Base-by-base conservation (phyloP, 2,113 vertebrate genomes). In the Oophaga pumilio region DNA sequence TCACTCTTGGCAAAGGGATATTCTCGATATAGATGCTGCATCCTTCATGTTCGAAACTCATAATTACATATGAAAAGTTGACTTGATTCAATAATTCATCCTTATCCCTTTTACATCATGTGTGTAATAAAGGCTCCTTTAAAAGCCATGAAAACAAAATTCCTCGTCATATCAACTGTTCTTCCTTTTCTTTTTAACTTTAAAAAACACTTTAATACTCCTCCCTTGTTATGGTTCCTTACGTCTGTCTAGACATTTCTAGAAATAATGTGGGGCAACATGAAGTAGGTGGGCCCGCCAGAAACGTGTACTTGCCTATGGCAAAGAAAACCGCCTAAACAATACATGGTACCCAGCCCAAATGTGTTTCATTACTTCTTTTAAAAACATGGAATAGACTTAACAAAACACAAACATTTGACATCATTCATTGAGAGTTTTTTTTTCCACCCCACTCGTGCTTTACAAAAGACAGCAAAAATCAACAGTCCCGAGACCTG, bases 161-260 rank as follows among this genome's bases (percentile, higher is more conserved):
- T 60, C 10, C 26, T 82, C 69, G 3, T 82, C 49, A 64, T 15
- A 13, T 43, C 18, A 20, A 82, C 66, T 82, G 18, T n/a, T 6
- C 22, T 6, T 11, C 10, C 24, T 24, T 64, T 6, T 11, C 10
- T 50, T 53, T 60, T 68, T 81, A 28, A 60, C 53, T 81, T 62
- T 18, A 76, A 33, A 52, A 73, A 24, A 14, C 15, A 17, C 71
- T 59, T 57, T 85, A 60, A 76, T 76, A 50, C 84, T 49, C 84
- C 74, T 78, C 74, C 77, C 77, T 81, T 87, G 76, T 87, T 87
- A 69, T 71, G 77, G 60, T 79, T 66, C 50, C 80, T 71, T 71
- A 59, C 26, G 2, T 87, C 66, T 87, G 85, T 87, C 85, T 87
- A 87, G 85, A 87, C 85, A 87, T 53, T 78, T 66, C 18, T 43